Evolutionary conservation across 2,797 vertebrate species (phyloP), one percentile per base, ranked within the genome.

Genomic region (Pseudopleuronectes americanus): DNA sequence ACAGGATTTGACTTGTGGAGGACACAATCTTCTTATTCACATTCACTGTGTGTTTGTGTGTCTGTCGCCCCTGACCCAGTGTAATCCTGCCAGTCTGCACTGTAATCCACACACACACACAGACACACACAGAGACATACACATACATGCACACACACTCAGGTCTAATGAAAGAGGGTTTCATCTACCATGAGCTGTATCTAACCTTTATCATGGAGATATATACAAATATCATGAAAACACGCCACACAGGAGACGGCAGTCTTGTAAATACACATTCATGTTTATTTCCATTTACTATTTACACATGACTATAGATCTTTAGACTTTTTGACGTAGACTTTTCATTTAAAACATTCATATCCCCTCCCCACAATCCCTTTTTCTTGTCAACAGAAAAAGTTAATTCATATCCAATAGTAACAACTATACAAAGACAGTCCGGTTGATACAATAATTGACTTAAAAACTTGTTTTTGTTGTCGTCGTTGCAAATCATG

Each of bases 401-500:
- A 76, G 74, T 76, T 78, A 31, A 90, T 87, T 84, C 49, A 89
- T 86, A 87, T 90, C 62, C 84, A 89, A 88, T 88, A 85, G 90
- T 93, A 92, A 94, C 94, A 94, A 77, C 95, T 94, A 94, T 95
- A 95, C 95, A 95, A 93, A 93, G 92, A 95, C 94, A 94, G 92
- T 84, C 88, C 81, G 87, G 90, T 87, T 87, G 87, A 86, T 94
- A 96, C 94, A 95, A 95, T 95, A 90, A 95, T 92, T 95, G 81
- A 91, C 90, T 88, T 93, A 96, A 93, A 96, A 98, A 97, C 91
- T 72, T 75, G 51, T 45, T 47, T 47, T 23, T 38, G 4, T 86
- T 85, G 92, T 83, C 86, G 75, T 94, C 85, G 85, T 93, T 94
- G 94, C 92, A 94, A 95, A 95, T 93, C 90, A 94, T 93, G 90